phyloP scores from a whole-genome alignment of 2,113 vertebrate species.

The Gopherus flavomarginatus region DNA sequence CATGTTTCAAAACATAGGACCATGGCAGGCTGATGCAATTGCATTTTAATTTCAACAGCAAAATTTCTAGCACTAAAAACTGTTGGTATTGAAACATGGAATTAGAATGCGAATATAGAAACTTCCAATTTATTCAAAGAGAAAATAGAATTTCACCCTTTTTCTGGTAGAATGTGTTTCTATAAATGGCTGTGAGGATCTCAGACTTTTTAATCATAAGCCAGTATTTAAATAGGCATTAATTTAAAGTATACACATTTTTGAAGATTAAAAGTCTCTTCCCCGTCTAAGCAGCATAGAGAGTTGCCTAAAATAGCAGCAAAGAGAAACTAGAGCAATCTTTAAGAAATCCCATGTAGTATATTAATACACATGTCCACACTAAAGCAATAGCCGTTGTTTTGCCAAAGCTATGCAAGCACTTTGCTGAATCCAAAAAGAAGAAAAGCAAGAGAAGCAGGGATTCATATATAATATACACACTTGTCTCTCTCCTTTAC shows the following conservation, averaged over 20 bases:
- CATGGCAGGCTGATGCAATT: background rate
- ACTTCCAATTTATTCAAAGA: conserved; percentile 6
- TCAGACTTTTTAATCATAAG: conserved; percentile 34
- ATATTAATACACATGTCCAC: background rate
- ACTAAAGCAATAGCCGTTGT: background rate
- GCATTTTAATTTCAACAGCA: background rate
- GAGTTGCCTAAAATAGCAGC: conserved; percentile 18
- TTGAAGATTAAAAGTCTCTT: conserved; percentile 43
- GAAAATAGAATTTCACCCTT: background rate
- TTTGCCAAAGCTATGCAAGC: conserved; percentile 29
- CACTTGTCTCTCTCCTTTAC: conserved; percentile 13
- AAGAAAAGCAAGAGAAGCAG: conserved; percentile 22
- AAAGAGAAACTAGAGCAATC: background rate
- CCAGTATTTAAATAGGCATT: conserved; percentile 29
- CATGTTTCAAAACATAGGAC: background rate
- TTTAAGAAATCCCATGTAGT: background rate
- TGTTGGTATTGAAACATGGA: background rate
- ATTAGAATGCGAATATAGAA: background rate
- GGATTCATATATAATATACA: background rate
- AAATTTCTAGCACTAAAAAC: background rate
- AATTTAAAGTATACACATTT: conserved; percentile 42
- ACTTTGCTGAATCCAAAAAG: conserved; percentile 18
- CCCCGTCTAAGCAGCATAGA: background rate
- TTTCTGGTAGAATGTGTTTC: background rate
- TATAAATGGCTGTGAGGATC: conserved; percentile 7